These are phyloP conservation scores for Sarcophaga variegata DNA, from an alignment of 2,888 invertebrate genomes.

Conservation along the genomic window DNA sequence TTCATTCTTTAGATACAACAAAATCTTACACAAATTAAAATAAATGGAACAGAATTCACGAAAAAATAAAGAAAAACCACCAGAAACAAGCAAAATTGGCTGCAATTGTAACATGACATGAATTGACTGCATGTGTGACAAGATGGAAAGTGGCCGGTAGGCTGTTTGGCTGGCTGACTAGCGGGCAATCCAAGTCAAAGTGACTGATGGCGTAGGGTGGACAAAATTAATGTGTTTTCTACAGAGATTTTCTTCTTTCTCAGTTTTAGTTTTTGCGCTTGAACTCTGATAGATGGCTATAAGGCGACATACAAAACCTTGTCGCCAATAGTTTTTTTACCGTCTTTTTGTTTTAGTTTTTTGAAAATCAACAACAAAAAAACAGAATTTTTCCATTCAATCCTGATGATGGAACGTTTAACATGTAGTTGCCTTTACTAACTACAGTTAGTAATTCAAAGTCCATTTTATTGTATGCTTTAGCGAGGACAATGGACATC, in stretches of 20 bases:
- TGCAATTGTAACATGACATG: slow-evolving; percentile 45
- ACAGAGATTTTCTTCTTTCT: neutral
- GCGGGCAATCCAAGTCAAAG: slow-evolving; percentile 28
- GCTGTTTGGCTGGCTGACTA: neutral
- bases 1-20: neutral
- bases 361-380: too few relatives aligned
- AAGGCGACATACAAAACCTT: neutral
- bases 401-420: slow-evolving; percentile 38
- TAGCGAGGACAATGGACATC: too few relatives aligned
- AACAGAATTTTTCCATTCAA: slow-evolving; percentile 11
- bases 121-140: slow-evolving; percentile 41
- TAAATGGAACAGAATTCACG: slow-evolving; percentile 62
- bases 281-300: slow-evolving; percentile 58
- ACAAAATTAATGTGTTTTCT: slow-evolving; percentile 39
- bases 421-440: neutral
- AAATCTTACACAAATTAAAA: slow-evolving; percentile 56
- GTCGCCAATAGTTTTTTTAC: too few relatives aligned
- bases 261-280: slow-evolving; percentile 10
- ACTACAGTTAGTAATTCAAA: neutral
- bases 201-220: slow-evolving; percentile 65
- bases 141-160: too few relatives aligned
- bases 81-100: slow-evolving; percentile 41
- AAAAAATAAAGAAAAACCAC: slow-evolving; percentile 22
- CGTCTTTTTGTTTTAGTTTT: too few relatives aligned
- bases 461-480: neutral